Conservation (phyloP, 1,140 invertebrate species). For the Macrotrachela quadricornifera region DNA sequence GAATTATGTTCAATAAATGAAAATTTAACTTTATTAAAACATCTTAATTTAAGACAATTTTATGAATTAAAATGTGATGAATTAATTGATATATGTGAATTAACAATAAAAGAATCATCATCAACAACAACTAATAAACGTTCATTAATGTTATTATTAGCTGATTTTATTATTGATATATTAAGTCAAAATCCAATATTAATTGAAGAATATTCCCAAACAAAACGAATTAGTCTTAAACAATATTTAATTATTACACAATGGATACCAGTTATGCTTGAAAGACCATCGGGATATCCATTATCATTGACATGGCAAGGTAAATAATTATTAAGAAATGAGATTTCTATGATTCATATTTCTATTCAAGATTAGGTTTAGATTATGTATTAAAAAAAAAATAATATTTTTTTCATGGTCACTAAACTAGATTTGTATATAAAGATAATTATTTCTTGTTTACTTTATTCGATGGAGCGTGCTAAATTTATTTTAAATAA, state of each 20-base stretch:
- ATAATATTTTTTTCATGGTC: too few relatives aligned
- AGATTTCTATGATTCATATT: too few relatives aligned
- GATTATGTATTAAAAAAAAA: too few relatives aligned
- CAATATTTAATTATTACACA: not conserved
- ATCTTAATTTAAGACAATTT: slow-evolving; percentile 2
- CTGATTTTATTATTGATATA: slow-evolving; percentile 2
- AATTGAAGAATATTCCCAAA: slow-evolving; percentile 1
- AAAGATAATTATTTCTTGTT: too few relatives aligned
- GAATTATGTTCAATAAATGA: not conserved
- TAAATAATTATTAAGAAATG: not conserved
- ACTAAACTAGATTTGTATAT: too few relatives aligned
- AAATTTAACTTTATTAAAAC: not conserved
- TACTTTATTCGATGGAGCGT: too few relatives aligned
- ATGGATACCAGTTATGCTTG: slow-evolving; percentile 6
- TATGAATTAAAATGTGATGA: slow-evolving; percentile 3
- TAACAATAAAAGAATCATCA: not conserved
- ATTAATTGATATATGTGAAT: slow-evolving; percentile 7
- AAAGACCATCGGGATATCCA: not conserved
- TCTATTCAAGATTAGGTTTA: too few relatives aligned
- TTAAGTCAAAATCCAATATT: too few relatives aligned
- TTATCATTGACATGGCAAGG: slow-evolving; percentile 2
- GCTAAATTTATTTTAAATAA: too few relatives aligned
- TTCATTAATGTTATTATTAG: not conserved
- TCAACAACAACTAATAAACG: not conserved
- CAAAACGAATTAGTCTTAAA: slow-evolving; percentile 2